Base-by-base conservation (phyloP, 2,797 vertebrate species). In the Ceryle rudis region DNA sequence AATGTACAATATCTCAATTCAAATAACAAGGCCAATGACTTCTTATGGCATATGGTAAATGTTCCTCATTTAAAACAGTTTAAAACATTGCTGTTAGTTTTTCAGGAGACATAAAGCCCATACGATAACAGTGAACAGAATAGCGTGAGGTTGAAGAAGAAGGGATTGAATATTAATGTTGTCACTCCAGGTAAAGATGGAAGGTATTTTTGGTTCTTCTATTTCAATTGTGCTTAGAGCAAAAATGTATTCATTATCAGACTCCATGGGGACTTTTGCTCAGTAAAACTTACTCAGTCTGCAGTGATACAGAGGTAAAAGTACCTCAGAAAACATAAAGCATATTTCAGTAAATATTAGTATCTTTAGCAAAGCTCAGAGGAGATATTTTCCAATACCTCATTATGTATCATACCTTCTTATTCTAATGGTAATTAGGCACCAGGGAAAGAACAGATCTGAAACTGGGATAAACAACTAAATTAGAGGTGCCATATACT, bases 281-380 rank as follows among this genome's bases (percentile, higher is more conserved):
- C 52, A 49, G 9, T 82, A 96, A 96, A 96, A 97, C 44, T 90
- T 79, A 93, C 39, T 95, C 89, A 94, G 69, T 77, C 49, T 79
- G 66, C 61, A 93, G n/a, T 90, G 31, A 46, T 75, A 95, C 19
- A 86, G 74, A 92, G n/a, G 51, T 75, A 86, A 96, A 88, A 93
- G 72, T 95, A 77, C 86, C 55, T 95, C 65, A 86, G 66, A 97
- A 97, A 96, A 88, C 69, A 93, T 83, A 89, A 95, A 95, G 62
- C 67, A 81, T 69, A 93, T 91, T 97, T 97, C 91, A 97, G 77
- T 94, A 97, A 97, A 97, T 97, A 96, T 87, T 94, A 94, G 81
- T 92, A 95, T 82, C 85, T 97, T 93, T 94, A 95, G 55, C 79
- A 97, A 97, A 95, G 42, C 92, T 96, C 94, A 86, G 60, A 95